These are phyloP conservation scores for Cantharis rustica DNA, from an alignment of 2,888 invertebrate genomes.

Conservation along the genomic window DNA sequence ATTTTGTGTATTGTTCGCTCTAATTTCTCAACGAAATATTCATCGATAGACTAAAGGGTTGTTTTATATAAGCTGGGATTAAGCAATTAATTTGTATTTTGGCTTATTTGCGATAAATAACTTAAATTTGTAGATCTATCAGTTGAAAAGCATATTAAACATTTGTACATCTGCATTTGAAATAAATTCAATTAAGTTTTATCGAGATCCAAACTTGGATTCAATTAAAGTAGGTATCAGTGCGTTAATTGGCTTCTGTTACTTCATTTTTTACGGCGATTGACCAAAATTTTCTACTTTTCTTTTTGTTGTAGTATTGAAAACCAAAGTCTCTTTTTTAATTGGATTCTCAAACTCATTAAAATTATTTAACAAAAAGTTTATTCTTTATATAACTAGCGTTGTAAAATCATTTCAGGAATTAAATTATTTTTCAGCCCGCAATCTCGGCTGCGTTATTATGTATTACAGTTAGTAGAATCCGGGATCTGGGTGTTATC, in stretches of 20 bases:
- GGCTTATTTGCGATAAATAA: neutral
- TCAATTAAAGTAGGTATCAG: too few species aligned
- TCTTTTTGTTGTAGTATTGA: too few species aligned
- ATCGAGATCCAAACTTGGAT: neutral
- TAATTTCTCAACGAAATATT: neutral
- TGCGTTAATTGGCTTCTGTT: too few species aligned
- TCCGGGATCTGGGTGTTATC: too few species aligned
- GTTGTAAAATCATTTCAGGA: too few species aligned
- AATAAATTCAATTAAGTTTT: neutral
- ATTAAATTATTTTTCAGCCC: too few species aligned
- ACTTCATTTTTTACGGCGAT: too few species aligned
- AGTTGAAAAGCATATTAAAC: neutral
- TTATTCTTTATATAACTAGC: too few species aligned
- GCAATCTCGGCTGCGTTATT: too few species aligned
- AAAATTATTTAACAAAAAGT: neutral
- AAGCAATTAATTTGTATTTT: neutral
- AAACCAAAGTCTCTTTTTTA: too few species aligned
- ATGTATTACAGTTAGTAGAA: too few species aligned
- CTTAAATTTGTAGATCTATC: neutral
- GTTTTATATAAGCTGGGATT: neutral
- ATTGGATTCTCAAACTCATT: neutral
- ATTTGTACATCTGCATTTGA: neutral
- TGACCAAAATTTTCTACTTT: too few species aligned
- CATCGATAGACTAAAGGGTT: neutral
- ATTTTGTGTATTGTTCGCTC: neutral